Evolutionary conservation across 2,888 invertebrate genomes (phyloP), one percentile per base, ranked within the genome.

Genomic region (Coleophora deauratella): DNA sequence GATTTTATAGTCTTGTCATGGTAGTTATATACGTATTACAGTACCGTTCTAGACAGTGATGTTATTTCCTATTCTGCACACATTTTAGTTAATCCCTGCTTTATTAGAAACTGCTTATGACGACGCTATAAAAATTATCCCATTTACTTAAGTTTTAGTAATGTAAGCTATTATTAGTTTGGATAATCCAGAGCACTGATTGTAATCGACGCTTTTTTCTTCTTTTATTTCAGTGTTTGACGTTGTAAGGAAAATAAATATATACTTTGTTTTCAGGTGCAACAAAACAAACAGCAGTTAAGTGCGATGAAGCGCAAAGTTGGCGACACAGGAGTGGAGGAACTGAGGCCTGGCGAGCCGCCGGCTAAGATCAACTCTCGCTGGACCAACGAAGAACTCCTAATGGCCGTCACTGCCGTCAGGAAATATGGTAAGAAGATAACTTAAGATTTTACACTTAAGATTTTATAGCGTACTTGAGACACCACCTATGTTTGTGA

Each of bases 351-450:
- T 32, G 85, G 85, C 1, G 90, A 92, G 59, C 87, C 89, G 8
- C 87, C 88, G 10, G 88, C 87, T 55, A 92, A 95, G 57, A 91
- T 95, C 39, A 94, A 94, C 71, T 90, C 95, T 4, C 90, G 94
- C 33, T 98, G 98, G 98, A 94, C 95, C 27, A 93, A 94, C 57
- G 98, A 98, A 55, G 98, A 98, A 77, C 78, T 96, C 14, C 86
- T 96, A 27, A 86, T 98, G 63, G 98, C 96, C 12, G 95, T 97
- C 30, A 95, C 97, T 64, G 97, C 96, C 63, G 90, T 92, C 44
- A 88, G 91, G 49, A 93, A 93, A 78, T 93, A 91, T 62, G 94
- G 94, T 70, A 93, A 93, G 85, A 91, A 21, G 3, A 21, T 21
- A 21, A n/a, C n/a, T n/a, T n/a, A n/a, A n/a, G n/a, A n/a, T n/a